Conservation (phyloP, 2,888 invertebrate species). For the Thymelicus sylvestris region DNA sequence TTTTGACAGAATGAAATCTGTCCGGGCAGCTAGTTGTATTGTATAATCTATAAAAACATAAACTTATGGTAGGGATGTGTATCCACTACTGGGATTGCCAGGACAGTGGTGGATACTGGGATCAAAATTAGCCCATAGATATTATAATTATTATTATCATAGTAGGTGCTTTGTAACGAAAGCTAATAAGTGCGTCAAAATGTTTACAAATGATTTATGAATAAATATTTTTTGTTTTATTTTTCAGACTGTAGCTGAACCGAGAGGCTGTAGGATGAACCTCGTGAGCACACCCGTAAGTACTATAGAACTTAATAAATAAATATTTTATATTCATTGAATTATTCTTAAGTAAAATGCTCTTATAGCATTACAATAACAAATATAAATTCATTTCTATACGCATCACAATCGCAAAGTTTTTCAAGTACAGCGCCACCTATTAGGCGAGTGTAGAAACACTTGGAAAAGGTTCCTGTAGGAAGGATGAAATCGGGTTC, state of each 20-base stretch:
- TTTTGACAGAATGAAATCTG: no score
- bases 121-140: no score
- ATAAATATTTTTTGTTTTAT: slow-evolving; percentile 41
- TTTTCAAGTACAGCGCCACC: slow-evolving; percentile 60
- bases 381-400: slow-evolving; percentile 34
- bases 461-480: slow-evolving; percentile 42
- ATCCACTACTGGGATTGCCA: no score
- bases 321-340: neutral
- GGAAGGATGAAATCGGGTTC: slow-evolving; percentile 40
- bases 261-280: slow-evolving; percentile 59
- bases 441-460: slow-evolving; percentile 49
- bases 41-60: no score
- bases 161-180: no score
- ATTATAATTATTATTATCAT: no score
- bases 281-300: slow-evolving; percentile 76
- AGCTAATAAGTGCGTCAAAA: no score
- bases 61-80: no score
- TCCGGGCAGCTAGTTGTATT: no score
- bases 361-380: neutral
- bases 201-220: no score
- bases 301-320: slow-evolving; percentile 49
- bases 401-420: slow-evolving; percentile 61
- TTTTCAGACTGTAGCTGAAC: slow-evolving; percentile 64
- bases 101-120: no score
- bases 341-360: neutral